These are phyloP conservation scores for Polyergus mexicanus DNA, from an alignment of 1,140 invertebrate genomes.

Conservation along the genomic window DNA sequence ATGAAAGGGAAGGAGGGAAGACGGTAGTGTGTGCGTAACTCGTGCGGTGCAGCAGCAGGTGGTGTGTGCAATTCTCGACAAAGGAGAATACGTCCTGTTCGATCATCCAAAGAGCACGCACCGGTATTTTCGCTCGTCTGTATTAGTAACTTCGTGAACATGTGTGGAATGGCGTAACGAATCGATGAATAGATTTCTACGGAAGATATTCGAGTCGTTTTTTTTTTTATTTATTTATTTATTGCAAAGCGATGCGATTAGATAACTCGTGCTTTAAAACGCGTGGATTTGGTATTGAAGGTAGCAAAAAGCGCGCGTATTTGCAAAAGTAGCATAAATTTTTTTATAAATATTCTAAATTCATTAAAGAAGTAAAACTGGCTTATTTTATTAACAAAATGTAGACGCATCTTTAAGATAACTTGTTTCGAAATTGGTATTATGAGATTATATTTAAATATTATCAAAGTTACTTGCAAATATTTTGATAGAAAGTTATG, in stretches of 20 bases:
- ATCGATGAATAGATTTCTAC: background rate
- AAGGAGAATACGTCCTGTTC: background rate
- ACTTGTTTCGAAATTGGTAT: background rate
- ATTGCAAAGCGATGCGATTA: constrained; percentile 38
- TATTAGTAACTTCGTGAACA: background rate
- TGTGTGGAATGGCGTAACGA: background rate
- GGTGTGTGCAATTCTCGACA: constrained; percentile 13
- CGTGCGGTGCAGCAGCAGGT: constrained; percentile 15
- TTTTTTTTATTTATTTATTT: constrained; percentile 5
- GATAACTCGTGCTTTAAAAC: constrained; percentile 7
- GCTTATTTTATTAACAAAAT: background rate
- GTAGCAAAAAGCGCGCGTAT: background rate
- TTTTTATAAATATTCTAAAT: background rate
- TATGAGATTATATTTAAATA: background rate
- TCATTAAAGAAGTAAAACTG: background rate
- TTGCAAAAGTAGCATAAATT: background rate
- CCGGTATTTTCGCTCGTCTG: constrained; percentile 21
- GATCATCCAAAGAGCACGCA: background rate
- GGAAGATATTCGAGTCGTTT: background rate
- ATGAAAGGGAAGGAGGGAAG: too few species aligned
- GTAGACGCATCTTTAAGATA: background rate
- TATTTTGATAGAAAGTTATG: background rate
- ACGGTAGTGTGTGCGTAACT: too few species aligned
- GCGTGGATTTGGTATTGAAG: background rate
- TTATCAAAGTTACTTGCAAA: background rate